phyloP scores from a whole-genome alignment of 2,888 invertebrate species.

The Plagodis pulveraria region DNA sequence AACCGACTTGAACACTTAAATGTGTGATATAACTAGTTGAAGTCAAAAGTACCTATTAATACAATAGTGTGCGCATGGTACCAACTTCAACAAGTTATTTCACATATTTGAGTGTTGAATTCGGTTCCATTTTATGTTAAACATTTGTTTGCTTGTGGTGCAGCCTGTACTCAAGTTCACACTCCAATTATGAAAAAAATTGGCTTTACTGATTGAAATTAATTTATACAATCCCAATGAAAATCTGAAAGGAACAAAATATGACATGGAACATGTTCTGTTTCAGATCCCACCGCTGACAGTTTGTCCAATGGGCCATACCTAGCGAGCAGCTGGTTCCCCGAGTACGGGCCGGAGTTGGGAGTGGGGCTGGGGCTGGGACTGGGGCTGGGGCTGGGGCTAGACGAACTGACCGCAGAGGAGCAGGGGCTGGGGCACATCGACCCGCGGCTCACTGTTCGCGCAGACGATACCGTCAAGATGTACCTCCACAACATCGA shows the following conservation, averaged over 20 bases:
- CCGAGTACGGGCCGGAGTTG: slow-evolving; percentile 72
- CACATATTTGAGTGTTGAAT: too few species aligned
- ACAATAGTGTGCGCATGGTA: too few species aligned
- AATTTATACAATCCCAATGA: too few species aligned
- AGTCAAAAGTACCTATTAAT: too few species aligned
- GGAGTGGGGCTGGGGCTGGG: slow-evolving; percentile 36
- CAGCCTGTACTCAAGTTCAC: too few species aligned
- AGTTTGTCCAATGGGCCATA: slow-evolving; percentile 7
- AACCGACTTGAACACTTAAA: too few species aligned
- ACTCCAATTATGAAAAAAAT: too few species aligned
- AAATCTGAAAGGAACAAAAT: neutral
- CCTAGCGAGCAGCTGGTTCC: slow-evolving; percentile 35
- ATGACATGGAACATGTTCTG: slow-evolving; percentile 2
- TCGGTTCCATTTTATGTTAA: too few species aligned
- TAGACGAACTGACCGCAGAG: slow-evolving; percentile 53
- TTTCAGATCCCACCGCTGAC: slow-evolving; percentile 20
- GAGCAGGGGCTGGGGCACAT: slow-evolving; percentile 70
- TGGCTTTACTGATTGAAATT: too few species aligned
- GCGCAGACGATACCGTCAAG: slow-evolving; percentile 25
- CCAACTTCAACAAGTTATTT: too few species aligned
- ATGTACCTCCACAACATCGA: slow-evolving; percentile 17
- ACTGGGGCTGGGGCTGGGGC: slow-evolving; percentile 32
- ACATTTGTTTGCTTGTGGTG: too few species aligned
- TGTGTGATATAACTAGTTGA: too few species aligned
- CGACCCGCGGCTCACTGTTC: slow-evolving; percentile 67